Conservation (phyloP, 1,140 invertebrate genomes). For the Physella acuta region DNA sequence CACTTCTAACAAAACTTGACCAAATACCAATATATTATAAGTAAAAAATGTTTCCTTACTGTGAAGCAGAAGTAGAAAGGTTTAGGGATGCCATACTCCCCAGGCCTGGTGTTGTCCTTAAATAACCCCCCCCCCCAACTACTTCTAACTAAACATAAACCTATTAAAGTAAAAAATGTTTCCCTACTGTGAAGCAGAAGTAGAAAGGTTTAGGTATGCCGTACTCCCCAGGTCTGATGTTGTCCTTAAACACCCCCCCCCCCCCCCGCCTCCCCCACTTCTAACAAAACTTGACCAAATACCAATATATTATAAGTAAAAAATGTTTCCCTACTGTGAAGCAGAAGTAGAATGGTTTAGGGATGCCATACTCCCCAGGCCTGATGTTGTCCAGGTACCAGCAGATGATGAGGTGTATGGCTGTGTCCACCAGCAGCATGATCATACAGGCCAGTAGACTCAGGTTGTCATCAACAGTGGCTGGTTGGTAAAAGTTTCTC, state of each 20-base stretch:
- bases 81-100: conserved; percentile 63
- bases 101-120: conserved; percentile 67
- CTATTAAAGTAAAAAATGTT: too few species aligned
- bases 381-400: conserved; percentile 69
- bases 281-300: too few species aligned
- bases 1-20: too few species aligned
- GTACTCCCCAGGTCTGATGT: conserved; percentile 65
- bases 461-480: conserved; percentile 56
- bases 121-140: too few species aligned
- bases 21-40: too few species aligned
- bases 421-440: conserved; percentile 64
- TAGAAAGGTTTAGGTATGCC: conserved; percentile 63
- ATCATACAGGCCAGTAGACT: conserved; percentile 49
- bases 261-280: too few species aligned
- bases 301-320: too few species aligned
- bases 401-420: conserved; percentile 61
- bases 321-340: conserved; percentile 52
- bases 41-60: too few species aligned
- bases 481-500: conserved; percentile 48
- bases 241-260: too few species aligned
- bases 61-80: conserved; percentile 62
- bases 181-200: conserved; percentile 58
- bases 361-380: conserved; percentile 66
- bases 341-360: conserved; percentile 63
- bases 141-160: too few species aligned